Base-by-base conservation (phyloP, 2,113 vertebrate genomes). In the Lates calcarifer region DNA sequence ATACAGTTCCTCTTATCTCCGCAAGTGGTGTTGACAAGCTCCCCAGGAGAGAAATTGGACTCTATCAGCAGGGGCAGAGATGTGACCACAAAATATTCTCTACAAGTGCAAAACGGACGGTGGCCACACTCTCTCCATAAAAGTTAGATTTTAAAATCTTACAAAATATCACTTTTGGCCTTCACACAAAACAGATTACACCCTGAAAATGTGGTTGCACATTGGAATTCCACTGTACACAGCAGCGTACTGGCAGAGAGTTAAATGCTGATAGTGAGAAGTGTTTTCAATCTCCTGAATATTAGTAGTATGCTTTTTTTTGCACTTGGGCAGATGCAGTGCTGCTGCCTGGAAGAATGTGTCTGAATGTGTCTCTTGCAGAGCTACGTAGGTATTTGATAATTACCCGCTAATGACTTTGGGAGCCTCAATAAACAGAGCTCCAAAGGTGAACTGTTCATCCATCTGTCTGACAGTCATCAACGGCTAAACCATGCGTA, bases 381-480 rank as follows among this genome's bases (percentile, higher is more conserved):
- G 53, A 69, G 77, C 79, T 60, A 18, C 0, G 47, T 33, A 67
- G 81, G 78, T 86, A 86, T 89, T 89, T 83, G 49, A 88, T 90
- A 90, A 91, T 89, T 85, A 81, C 78, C 80, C 55, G 67, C 75
- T 90, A 86, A 90, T 26, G 87, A 86, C 82, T 90, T 85, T 53
- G 56, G 56, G 81, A 81, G 86, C 49, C 60, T 82, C 61, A 53
- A 72, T 84, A 86, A 89, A 80, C 67, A 39, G 53, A 41, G 81
- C 67, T 87, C 63, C 66, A 37, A 73, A 88, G 87, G 85, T 90
- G 86, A 92, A 89, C 73, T 53, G 61, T 89, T 92, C 87, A 84
- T 87, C 87, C 90, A 90, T 90, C 89, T 88, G 80, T 64, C 73
- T 86, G 89, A 89, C 90, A 89, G 82, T 75, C 87, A 67, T 87